These are phyloP conservation scores for Phrynosoma platyrhinos DNA, from an alignment of 2,113 vertebrate species.

Conservation along the genomic window DNA sequence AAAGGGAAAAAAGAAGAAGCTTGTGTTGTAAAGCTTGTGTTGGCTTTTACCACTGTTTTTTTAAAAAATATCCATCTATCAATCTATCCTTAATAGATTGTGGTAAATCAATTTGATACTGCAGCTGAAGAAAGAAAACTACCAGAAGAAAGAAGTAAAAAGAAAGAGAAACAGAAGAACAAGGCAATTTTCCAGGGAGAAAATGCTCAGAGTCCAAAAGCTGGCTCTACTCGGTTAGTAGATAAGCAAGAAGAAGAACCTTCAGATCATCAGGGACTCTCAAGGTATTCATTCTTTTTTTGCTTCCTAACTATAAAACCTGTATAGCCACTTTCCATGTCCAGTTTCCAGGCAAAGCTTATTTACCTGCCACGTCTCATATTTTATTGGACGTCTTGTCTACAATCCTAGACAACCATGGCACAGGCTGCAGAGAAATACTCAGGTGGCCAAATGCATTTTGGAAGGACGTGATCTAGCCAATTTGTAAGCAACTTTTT, in stretches of 20 bases:
- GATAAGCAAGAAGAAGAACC: constrained; percentile 69
- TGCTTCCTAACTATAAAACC: background rate
- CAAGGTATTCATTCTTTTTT: constrained; percentile 65
- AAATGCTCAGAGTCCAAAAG: constrained; percentile 58
- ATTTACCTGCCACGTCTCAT: background rate
- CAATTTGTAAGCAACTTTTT: background rate
- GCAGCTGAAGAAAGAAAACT: constrained; percentile 33
- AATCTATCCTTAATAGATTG: constrained; percentile 5
- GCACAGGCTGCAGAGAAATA: background rate
- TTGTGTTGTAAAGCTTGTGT: background rate
- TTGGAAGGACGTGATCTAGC: background rate
- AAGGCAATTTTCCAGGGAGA: constrained; percentile 51
- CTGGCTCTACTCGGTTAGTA: constrained; percentile 45
- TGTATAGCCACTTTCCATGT: background rate
- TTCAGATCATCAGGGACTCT: constrained; percentile 52
- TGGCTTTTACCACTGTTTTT: constrained; percentile 28
- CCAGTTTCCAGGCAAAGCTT: background rate
- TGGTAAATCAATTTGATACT: constrained; percentile 36
- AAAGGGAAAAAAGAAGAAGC: background rate
- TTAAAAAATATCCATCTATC: too few species aligned
- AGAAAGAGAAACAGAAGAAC: constrained; percentile 70
- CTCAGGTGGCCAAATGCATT: background rate
- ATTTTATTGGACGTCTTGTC: constrained; percentile 1
- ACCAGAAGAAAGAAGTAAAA: constrained; percentile 62
- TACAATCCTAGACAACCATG: background rate